Conservation (phyloP, 2,797 vertebrate genomes). For the Gephyroberyx darwinii region DNA sequence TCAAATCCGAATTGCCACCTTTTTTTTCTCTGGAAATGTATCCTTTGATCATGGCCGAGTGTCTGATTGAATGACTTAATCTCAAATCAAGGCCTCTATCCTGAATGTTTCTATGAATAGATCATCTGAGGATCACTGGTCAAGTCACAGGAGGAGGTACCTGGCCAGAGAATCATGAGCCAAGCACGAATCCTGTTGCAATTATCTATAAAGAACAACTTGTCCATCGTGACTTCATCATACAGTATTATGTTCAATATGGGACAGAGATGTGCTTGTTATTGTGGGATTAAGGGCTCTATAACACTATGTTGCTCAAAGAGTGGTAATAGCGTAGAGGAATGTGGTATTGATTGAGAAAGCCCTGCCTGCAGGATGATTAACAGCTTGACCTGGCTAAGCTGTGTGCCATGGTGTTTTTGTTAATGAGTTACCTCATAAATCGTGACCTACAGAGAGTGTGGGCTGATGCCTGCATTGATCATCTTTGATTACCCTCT, state of each 20-base stretch:
- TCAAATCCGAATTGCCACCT: not conserved
- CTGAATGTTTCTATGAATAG: conserved; percentile 26
- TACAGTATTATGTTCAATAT: not conserved
- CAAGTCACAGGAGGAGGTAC: conserved; percentile 12
- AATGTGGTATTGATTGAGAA: conserved; percentile 67
- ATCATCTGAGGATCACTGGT: not conserved
- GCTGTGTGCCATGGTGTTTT: conserved; percentile 66
- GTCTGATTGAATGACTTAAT: conserved; percentile 46
- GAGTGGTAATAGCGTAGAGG: not conserved
- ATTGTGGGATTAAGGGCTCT: not conserved
- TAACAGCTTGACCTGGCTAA: conserved; percentile 54
- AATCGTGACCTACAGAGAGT: conserved; percentile 63
- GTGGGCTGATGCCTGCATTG: conserved; percentile 65
- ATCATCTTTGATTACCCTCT: conserved; percentile 50
- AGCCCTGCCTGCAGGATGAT: conserved; percentile 65
- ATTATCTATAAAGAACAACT: not conserved
- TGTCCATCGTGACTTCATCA: not conserved
- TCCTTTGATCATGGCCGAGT: conserved; percentile 12
- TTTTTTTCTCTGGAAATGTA: too few relatives aligned
- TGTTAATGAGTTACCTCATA: conserved; percentile 67
- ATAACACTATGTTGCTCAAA: not conserved
- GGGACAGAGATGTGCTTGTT: not conserved
- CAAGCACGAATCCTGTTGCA: not conserved
- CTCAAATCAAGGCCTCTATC: not conserved
- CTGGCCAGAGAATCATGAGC: not conserved